A percentile compares a stretch with the other conserved stretches of the same genome.
phyloP scores from a whole-genome alignment of 2,797 vertebrate species.

The Coilia nasus region DNA sequence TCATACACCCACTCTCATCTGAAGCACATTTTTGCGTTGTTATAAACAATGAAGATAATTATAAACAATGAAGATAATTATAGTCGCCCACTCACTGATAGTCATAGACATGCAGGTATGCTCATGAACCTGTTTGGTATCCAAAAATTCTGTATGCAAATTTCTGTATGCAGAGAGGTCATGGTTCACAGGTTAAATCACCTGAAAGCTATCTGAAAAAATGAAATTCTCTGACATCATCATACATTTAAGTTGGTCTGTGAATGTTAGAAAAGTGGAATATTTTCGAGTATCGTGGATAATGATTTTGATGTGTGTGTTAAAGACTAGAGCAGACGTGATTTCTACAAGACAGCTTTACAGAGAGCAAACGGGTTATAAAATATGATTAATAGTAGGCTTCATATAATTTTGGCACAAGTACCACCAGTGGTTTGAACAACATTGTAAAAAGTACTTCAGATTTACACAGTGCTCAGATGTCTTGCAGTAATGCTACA shows the following conservation, averaged over 20 bases:
- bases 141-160: too few species aligned
- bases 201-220: not conserved
- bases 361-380: not conserved
- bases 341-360: not conserved
- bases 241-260: not conserved
- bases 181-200: not conserved
- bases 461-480: not conserved
- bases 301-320: not conserved
- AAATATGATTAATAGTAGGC: not conserved
- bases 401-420: not conserved
- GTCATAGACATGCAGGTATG: not conserved
- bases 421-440: not conserved
- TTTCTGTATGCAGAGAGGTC: not conserved
- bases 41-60: conserved; percentile 4
- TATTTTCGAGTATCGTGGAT: not conserved
- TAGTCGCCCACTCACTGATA: not conserved
- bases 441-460: not conserved
- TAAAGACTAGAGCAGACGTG: not conserved
- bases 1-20: not conserved
- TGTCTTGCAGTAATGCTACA: not conserved
- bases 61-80: not conserved
- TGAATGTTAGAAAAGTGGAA: not conserved
- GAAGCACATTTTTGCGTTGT: conserved; percentile 11
- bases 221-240: not conserved
- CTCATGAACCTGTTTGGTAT: not conserved